These are phyloP conservation scores for Trachops cirrhosus DNA, from an alignment of 2,797 vertebrate species.

Conservation along the genomic window DNA sequence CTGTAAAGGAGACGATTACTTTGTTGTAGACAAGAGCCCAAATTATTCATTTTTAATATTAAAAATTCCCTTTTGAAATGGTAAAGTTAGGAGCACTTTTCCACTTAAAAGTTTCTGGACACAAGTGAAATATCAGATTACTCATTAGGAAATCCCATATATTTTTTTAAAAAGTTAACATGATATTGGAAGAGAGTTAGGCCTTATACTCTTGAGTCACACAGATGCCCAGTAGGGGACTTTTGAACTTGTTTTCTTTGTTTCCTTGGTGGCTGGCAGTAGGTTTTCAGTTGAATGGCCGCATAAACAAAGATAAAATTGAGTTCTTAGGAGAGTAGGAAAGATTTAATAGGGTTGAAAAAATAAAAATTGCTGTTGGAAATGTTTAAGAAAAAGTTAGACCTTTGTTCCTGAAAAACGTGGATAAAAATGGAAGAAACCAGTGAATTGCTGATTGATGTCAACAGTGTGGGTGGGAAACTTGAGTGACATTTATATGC, in stretches of 20 bases:
- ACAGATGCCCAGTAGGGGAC: neutral
- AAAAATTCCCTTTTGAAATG: conserved; percentile 1
- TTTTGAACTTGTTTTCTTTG: conserved; percentile 19
- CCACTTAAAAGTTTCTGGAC: neutral
- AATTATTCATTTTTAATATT: neutral
- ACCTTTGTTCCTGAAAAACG: neutral
- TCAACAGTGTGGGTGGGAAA: neutral
- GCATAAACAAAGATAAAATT: neutral
- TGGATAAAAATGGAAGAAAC: neutral
- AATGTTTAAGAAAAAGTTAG: neutral
- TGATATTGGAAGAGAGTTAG: neutral
- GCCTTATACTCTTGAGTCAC: neutral
- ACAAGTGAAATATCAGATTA: neutral
- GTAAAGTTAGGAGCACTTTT: conserved; percentile 9
- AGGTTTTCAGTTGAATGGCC: neutral
- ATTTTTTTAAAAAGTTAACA: neutral
- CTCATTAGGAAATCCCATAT: neutral
- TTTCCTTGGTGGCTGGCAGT: neutral
- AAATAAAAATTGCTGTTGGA: neutral
- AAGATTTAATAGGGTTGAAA: neutral
- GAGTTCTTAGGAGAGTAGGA: neutral
- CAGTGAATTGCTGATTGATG: neutral
- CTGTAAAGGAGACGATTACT: neutral
- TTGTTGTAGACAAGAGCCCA: neutral
- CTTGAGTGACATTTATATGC: neutral